phyloP scores from a whole-genome alignment of 1,140 invertebrate species.

The Magallana gigas region DNA sequence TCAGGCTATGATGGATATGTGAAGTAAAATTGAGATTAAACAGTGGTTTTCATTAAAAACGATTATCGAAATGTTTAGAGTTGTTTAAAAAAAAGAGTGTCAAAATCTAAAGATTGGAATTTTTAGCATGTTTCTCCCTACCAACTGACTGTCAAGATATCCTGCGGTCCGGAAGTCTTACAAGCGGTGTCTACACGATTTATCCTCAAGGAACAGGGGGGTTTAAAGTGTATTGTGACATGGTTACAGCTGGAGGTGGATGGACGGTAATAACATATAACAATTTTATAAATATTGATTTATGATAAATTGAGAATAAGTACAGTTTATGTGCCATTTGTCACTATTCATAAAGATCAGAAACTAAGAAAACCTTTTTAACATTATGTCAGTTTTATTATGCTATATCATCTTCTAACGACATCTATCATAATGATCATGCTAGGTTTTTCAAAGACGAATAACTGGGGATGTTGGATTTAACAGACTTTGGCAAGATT shows the following conservation, averaged over 20 bases:
- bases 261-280: slow-evolving; percentile 28
- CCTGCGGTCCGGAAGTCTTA: neutral
- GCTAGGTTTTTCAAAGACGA: neutral
- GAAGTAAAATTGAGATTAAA: too few species aligned
- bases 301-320: neutral
- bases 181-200: slow-evolving; percentile 35
- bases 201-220: slow-evolving; percentile 36
- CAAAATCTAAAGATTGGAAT: too few species aligned
- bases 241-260: neutral
- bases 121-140: neutral
- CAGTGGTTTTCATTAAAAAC: too few species aligned
- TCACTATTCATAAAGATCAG: neutral
- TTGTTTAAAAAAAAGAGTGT: too few species aligned
- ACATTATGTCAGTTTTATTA: too few species aligned
- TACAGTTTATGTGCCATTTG: neutral
- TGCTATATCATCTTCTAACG: too few species aligned
- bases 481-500: slow-evolving; percentile 91
- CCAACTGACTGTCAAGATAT: slow-evolving; percentile 32
- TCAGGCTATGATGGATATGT: too few species aligned
- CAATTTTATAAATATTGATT: neutral
- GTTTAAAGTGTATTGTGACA: slow-evolving; percentile 24
- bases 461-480: neutral
- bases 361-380: neutral
- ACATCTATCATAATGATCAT: slow-evolving; percentile 70
- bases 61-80: too few species aligned